phyloP scores from a whole-genome alignment of 1,140 invertebrate genomes.

The Trissolcus basalis region DNA sequence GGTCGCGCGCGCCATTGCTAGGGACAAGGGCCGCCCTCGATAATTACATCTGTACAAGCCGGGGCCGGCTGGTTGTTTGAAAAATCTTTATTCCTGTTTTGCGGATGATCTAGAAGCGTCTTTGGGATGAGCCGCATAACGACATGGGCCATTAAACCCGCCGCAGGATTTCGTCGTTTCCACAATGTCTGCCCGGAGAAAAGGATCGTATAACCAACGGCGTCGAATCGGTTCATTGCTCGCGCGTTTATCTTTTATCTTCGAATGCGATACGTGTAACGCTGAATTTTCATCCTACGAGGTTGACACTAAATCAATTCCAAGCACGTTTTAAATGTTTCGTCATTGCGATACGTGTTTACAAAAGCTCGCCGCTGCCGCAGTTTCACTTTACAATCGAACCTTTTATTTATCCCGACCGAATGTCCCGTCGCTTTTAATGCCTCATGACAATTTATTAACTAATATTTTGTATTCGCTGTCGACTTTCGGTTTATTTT shows the following conservation, averaged over 20 bases:
- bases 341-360: slow-evolving; percentile 13
- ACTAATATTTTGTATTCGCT: too few relatives aligned
- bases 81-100: slow-evolving; percentile 54
- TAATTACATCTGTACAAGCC: slow-evolving; percentile 51
- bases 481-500: too few relatives aligned
- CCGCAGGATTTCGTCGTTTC: slow-evolving; percentile 43
- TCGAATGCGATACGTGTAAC: slow-evolving; percentile 17
- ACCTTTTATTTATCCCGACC: too few relatives aligned
- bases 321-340: slow-evolving; percentile 18
- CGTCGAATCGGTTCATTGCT: slow-evolving; percentile 53
- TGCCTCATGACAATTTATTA: too few relatives aligned
- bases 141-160: slow-evolving; percentile 57
- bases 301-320: slow-evolving; percentile 19
- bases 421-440: too few relatives aligned
- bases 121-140: slow-evolving; percentile 49
- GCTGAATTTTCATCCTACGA: slow-evolving; percentile 18
- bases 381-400: background rate
- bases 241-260: slow-evolving; percentile 31
- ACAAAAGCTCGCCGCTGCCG: background rate
- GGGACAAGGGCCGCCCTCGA: slow-evolving; percentile 51
- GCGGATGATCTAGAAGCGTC: slow-evolving; percentile 57
- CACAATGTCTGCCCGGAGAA: slow-evolving; percentile 26
- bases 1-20: slow-evolving; percentile 32
- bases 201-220: slow-evolving; percentile 46
- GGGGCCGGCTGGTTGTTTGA: slow-evolving; percentile 15